Conservation (phyloP, 2,888 invertebrate genomes). For the Invenusta paracnida region DNA sequence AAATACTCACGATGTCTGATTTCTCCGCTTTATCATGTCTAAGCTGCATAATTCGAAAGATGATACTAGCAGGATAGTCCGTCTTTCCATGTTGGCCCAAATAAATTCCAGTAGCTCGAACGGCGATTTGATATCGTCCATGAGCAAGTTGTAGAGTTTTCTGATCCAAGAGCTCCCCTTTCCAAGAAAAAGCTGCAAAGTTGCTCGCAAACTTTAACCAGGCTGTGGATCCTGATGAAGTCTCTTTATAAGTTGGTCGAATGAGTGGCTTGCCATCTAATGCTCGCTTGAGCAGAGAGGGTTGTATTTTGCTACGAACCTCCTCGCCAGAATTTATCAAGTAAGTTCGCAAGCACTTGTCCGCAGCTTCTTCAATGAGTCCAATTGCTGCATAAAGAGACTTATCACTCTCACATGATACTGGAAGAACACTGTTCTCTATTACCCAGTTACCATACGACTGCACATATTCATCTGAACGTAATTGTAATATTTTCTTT, state of each 20-base stretch:
- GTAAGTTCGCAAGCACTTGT: not conserved
- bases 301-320: not conserved
- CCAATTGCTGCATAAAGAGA: not conserved
- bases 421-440: not conserved
- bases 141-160: not conserved
- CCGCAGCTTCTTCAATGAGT: not conserved
- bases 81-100: not conserved
- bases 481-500: not conserved
- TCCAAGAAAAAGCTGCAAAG: not conserved
- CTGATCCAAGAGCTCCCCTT: not conserved
- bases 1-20: not conserved
- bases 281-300: not conserved
- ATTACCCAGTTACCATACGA: not conserved
- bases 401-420: not conserved
- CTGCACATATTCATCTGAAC: not conserved
- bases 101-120: not conserved
- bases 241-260: not conserved
- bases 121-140: not conserved
- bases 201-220: not conserved
- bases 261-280: not conserved
- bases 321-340: not conserved
- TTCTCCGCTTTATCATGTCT: not conserved
- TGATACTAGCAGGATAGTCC: not conserved
- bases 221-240: not conserved
- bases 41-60: not conserved